Base-by-base conservation (phyloP, 1,140 invertebrate species). In the Gonioctena quinquepunctata region DNA sequence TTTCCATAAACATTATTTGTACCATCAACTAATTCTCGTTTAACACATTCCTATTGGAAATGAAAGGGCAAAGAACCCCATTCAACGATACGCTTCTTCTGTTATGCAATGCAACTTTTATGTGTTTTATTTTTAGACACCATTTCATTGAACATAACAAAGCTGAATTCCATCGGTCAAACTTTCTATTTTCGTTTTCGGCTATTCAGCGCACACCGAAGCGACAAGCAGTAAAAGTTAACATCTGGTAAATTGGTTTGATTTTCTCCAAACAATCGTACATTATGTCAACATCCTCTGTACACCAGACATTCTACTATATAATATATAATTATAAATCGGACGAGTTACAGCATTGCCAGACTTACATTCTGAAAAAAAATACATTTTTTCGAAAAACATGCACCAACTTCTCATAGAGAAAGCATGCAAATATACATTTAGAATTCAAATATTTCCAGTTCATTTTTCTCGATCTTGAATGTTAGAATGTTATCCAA, bases 271-370 rank as follows among this genome's bases (percentile, higher is more conserved):
- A 42, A 56, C 16, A 56, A 56, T 23, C 7, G 21, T 19, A 56
- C 19, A 19, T 56, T 56, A 56, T 56, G 52, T 56, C 52, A 56
- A 56, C 52, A 56, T 56, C 52, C 52, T 56, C 52, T 56, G 33
- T 42, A 42, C 33, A 42, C 33, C 33, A 42, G 33, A 11, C 33
- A n/a, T 42, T 42, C 11, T 42, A 11, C 33, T 11, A 42, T 42
- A 42, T 42, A 42, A 42, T 42, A 42, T 42, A 13, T 42, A 42
- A 42, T 42, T 42, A 42, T 42, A 42, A 42, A 42, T 42, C 33
- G 33, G 33, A 42, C 16, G 33, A 42, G 16, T 42, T 42, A 42
- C 33, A 42, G 33, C 16, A n/a, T 42, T 42, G 33, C 33, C 33
- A 42, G 33, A 42, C 16, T n/a, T n/a, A n/a, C n/a, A n/a, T n/a